Evolutionary conservation across 2,888 invertebrate species (phyloP), one percentile per base, ranked within the genome.

Genomic region (Tenodera sinensis): DNA sequence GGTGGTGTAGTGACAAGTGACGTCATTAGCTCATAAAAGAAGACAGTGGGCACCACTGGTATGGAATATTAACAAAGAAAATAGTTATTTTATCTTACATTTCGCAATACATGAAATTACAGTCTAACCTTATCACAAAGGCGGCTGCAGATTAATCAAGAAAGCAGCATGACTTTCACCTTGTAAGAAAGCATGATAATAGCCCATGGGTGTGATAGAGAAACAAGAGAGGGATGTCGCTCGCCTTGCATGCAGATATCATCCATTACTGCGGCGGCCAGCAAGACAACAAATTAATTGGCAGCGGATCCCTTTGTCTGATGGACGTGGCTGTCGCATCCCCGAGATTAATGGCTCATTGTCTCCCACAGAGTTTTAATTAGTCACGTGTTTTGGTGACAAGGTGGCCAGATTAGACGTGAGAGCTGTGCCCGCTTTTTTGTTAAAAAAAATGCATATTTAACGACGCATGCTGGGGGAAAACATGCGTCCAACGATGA

Each of bases 221-320:
- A 71, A 71, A 71, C 54, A 71, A 15, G 42, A 42, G 42, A 42
- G 42, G 42, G 42, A 7, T 34, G 34, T 34, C 34, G 34, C 34
- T 34, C 7, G 34, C 34, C 34, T 30, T 34, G 34, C 34, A 34
- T 34, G 54, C 20, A 20, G 54, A 54, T 71, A 71, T 71, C 54
- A 71, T 25, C 20, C 54, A 71, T 71, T 71, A 71, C 54, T 71
- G 54, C 25, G 54, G 54, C 54, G 54, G 54, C 54, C 54, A 71
- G 54, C 54, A 71, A 85, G 85, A 85, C 85, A 54, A 85, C 85
- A 85, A 85, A 85, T 85, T 85, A 85, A 85, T 86, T 86, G 86
- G 86, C 86, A 86, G 42, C 14, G 54, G 54, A 71, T 71, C 54
- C 25, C 54, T 71, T 71, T 71, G 54, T 71, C 54, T 71, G 54